phyloP scores from a whole-genome alignment of 2,797 vertebrate species.

The Spinibarbus caldwelli region DNA sequence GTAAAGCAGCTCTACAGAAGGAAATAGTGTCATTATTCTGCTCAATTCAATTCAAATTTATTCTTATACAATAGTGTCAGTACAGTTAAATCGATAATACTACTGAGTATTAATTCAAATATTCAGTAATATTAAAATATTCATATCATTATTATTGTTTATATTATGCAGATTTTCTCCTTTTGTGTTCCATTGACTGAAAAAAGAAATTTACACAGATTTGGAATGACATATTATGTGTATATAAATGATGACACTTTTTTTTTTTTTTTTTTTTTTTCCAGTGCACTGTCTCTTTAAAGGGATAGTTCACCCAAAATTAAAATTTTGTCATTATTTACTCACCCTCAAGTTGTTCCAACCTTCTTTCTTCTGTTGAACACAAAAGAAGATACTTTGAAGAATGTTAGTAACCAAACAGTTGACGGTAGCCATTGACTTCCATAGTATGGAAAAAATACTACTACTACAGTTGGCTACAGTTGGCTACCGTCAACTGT shows the following conservation, averaged over 20 bases:
- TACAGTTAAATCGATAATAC: background rate
- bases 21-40: background rate
- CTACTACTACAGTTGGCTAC: too few species aligned
- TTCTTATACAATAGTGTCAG: background rate
- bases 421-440: background rate
- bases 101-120: background rate
- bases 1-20: background rate
- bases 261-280: too few species aligned
- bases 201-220: background rate
- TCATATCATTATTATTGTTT: background rate
- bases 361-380: background rate
- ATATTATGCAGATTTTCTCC: background rate
- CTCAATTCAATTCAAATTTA: background rate
- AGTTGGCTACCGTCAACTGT: background rate
- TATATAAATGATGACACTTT: background rate
- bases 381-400: background rate
- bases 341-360: background rate
- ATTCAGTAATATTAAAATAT: background rate
- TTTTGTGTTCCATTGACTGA: background rate
- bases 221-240: background rate
- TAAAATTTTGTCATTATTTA: background rate
- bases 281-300: background rate
- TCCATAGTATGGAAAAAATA: background rate
- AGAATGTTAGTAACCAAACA: background rate
- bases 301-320: background rate